These are phyloP conservation scores for Gallinago undulata DNA, from an alignment of 2,113 vertebrate genomes.

Conservation along the genomic window DNA sequence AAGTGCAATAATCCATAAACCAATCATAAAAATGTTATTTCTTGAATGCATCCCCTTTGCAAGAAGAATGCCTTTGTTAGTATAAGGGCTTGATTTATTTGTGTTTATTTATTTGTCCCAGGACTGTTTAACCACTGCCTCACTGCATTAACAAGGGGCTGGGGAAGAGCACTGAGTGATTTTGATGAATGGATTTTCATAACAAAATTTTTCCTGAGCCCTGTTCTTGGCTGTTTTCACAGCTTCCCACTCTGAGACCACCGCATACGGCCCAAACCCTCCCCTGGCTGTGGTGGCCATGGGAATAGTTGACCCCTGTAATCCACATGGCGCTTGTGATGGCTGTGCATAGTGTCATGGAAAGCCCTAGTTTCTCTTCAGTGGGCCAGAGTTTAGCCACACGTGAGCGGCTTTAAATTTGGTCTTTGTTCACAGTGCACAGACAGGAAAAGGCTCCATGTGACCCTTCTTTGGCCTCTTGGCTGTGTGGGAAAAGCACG, in stretches of 20 bases:
- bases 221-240: background rate
- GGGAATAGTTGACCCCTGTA: background rate
- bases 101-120: conserved; percentile 29
- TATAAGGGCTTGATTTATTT: conserved; percentile 34
- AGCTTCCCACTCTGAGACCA: background rate
- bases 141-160: background rate
- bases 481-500: background rate
- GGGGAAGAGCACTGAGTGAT: background rate
- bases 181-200: background rate
- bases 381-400: background rate
- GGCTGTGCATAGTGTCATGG: rapidly evolving
- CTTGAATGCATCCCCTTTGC: conserved; percentile 37
- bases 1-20: conserved; percentile 60
- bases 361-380: background rate
- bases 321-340: background rate
- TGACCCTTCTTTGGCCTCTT: background rate
- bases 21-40: conserved; percentile 53
- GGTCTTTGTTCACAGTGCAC: background rate
- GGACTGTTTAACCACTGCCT: conserved; percentile 14
- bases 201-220: background rate
- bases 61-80: conserved; percentile 31
- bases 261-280: background rate
- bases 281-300: background rate
- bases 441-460: background rate
- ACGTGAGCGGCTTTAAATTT: background rate